These are phyloP conservation scores for Ceratosolen fusciceps DNA, from an alignment of 1,140 invertebrate genomes.

Conservation along the genomic window DNA sequence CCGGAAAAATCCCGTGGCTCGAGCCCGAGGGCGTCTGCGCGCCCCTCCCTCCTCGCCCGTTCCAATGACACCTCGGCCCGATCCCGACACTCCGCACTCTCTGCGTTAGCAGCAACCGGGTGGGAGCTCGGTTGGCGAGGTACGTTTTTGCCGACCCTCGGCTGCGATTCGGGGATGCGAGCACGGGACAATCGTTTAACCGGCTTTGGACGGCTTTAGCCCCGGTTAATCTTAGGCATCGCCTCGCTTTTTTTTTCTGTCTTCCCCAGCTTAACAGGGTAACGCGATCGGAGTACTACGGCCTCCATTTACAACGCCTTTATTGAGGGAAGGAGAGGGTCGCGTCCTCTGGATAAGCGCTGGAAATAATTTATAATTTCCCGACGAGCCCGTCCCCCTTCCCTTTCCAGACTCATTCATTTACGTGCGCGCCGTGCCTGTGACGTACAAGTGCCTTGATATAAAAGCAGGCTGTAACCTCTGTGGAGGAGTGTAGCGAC, in stretches of 20 bases:
- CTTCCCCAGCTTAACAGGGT: not conserved
- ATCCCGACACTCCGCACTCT: no score
- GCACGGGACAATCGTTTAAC: slow-evolving; percentile 63
- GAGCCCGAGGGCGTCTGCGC: not conserved
- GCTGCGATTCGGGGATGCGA: not conserved
- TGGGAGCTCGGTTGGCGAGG: no score
- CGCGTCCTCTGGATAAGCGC: no score
- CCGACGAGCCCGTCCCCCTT: not conserved
- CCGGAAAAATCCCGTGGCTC: not conserved
- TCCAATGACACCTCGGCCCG: not conserved
- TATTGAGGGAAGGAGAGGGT: not conserved
- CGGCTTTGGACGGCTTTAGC: slow-evolving; percentile 63
- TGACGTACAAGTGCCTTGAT: not conserved
- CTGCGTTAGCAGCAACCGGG: no score
- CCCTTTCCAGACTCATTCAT: not conserved
- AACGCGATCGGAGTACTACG: not conserved
- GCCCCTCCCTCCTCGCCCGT: no score
- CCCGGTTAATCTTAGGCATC: not conserved
- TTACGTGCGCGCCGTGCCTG: not conserved
- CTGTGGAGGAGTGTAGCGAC: not conserved
- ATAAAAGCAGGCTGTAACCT: not conserved
- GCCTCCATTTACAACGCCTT: not conserved
- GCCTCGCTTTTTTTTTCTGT: not conserved
- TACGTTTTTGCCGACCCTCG: no score
- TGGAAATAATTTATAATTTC: not conserved